Evolutionary conservation across 2,888 invertebrate genomes (phyloP).

Genomic region (Rhorus exstirpatorius): DNA sequence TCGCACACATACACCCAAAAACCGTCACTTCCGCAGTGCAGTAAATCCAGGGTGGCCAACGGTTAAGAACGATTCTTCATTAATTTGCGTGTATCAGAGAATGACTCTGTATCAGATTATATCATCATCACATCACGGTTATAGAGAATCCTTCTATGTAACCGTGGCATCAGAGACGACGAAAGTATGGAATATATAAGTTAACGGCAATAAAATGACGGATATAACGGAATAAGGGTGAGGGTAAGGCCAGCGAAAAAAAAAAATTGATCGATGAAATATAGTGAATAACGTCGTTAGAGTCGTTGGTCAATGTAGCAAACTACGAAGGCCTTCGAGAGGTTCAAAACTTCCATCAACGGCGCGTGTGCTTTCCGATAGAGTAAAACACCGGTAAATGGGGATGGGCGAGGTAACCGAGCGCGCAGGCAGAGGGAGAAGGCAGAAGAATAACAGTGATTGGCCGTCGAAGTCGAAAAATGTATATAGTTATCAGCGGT

Average conservation of each 20-base stretch:
- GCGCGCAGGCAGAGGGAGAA: no score
- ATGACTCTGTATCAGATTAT: no score
- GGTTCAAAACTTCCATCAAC: background rate
- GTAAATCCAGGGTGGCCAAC: constrained; percentile 63
- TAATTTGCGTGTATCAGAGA: background rate
- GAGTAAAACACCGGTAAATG: no score
- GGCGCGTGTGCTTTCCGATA: no score
- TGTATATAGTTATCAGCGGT: background rate
- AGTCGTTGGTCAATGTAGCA: constrained; percentile 13
- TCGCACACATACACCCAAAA: constrained; percentile 47
- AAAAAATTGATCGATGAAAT: constrained; percentile 66
- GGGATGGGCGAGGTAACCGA: no score
- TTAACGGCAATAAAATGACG: constrained; percentile 14
- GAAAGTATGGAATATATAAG: background rate
- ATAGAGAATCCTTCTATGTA: no score
- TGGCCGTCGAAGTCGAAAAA: constrained; percentile 12
- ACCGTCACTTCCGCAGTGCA: constrained; percentile 68
- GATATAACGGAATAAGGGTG: constrained; percentile 6
- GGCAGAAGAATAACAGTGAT: no score
- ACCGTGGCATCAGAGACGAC: no score
- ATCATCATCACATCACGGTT: no score
- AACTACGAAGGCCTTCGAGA: constrained; percentile 5
- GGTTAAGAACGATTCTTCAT: constrained; percentile 53
- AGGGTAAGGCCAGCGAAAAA: constrained; percentile 56
- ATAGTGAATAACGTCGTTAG: constrained; percentile 50